Conservation (phyloP, 2,113 vertebrate genomes). For the Elephas maximus region DNA sequence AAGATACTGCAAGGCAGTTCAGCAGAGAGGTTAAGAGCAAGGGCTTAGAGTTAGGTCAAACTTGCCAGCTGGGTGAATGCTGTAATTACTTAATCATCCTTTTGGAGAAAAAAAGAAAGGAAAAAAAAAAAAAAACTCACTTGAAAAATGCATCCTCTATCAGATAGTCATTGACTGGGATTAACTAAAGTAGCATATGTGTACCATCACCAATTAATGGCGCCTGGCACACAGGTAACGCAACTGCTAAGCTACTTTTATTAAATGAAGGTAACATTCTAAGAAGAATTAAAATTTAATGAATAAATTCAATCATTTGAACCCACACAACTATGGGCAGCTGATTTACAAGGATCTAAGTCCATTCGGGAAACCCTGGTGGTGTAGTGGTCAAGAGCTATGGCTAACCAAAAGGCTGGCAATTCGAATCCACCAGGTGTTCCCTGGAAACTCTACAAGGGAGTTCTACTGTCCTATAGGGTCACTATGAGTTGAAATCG, state of each 20-base stretch:
- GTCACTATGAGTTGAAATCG: too few species aligned
- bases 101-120: too few species aligned
- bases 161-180: background rate
- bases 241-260: fast-evolving
- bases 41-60: too few species aligned
- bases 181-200: too few species aligned
- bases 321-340: background rate
- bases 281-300: background rate
- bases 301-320: background rate
- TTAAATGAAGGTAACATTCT: background rate
- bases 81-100: background rate
- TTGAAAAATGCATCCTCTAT: background rate
- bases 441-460: too few species aligned
- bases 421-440: too few species aligned
- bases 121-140: too few species aligned
- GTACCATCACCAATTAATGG: background rate
- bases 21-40: fast-evolving
- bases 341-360: too few species aligned
- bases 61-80: fast-evolving
- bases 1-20: background rate
- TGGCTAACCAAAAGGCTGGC: too few species aligned
- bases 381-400: too few species aligned
- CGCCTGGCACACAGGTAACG: background rate
- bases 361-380: too few species aligned
- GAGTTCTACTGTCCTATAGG: too few species aligned